These are phyloP conservation scores for Hirudinaria manillensis DNA, from an alignment of 2,888 invertebrate species.

Conservation along the genomic window DNA sequence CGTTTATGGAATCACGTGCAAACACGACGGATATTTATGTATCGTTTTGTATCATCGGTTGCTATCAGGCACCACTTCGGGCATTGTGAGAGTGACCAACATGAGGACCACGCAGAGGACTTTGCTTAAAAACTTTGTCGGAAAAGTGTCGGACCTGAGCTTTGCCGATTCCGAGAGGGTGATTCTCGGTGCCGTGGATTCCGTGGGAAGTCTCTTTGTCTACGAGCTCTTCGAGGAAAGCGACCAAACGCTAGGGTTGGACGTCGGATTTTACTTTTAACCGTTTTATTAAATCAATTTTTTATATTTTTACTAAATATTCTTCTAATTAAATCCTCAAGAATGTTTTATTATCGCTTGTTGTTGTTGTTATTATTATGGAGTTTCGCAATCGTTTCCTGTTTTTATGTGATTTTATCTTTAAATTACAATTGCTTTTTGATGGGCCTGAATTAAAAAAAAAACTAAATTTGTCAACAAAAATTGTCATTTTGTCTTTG, in stretches of 20 bases:
- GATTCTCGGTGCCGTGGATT: conserved; percentile 80
- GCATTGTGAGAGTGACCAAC: conserved; percentile 77
- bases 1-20: too few species aligned
- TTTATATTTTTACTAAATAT: not conserved
- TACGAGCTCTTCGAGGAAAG: conserved; percentile 48
- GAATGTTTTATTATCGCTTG: too few species aligned
- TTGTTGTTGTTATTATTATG: too few species aligned
- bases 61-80: conserved; percentile 49
- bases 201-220: conserved; percentile 74
- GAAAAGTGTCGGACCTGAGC: conserved; percentile 80
- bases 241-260: conserved; percentile 50
- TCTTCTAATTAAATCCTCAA: too few species aligned
- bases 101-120: conserved; percentile 69
- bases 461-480: too few species aligned
- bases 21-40: not conserved
- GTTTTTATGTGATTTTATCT: too few species aligned
- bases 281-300: not conserved
- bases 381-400: too few species aligned
- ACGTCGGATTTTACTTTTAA: conserved; percentile 28
- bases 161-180: conserved; percentile 76
- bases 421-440: too few species aligned
- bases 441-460: too few species aligned
- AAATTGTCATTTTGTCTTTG: not conserved
- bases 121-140: conserved; percentile 78
- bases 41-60: not conserved